These are phyloP conservation scores for Vesta saturnalis DNA, from an alignment of 2,888 invertebrate species.

Conservation along the genomic window DNA sequence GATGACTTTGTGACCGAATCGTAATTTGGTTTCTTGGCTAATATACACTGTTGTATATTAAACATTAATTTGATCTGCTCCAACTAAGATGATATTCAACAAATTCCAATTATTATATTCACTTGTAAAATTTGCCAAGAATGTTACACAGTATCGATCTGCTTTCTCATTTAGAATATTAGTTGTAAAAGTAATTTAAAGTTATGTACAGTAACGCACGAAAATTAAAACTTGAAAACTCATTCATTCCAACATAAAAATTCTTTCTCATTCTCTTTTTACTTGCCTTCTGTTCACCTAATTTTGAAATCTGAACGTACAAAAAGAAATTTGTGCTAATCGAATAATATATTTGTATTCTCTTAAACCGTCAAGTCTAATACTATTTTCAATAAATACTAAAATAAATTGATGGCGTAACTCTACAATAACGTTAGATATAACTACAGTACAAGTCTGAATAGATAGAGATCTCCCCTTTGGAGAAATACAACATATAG, in stretches of 20 bases:
- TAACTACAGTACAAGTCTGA: neutral
- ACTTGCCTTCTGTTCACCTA: too few species aligned
- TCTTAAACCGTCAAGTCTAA: neutral
- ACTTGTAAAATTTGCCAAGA: too few species aligned
- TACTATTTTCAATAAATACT: neutral
- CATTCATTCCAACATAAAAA: too few species aligned
- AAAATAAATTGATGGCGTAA: neutral
- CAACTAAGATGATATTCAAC: too few species aligned
- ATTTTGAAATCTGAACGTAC: too few species aligned
- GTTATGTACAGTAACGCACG: too few species aligned
- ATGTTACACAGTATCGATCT: too few species aligned
- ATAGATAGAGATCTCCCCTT: neutral
- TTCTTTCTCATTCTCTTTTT: too few species aligned
- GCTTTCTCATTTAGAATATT: neutral
- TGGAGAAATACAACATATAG: neutral
- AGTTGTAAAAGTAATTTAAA: neutral
- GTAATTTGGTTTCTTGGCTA: slow-evolving; percentile 10
- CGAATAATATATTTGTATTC: too few species aligned
- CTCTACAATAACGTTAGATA: neutral
- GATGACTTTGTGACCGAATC: slow-evolving; percentile 22
- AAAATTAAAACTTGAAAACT: too few species aligned
- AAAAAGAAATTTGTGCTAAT: too few species aligned
- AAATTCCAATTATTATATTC: too few species aligned
- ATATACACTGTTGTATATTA: neutral
- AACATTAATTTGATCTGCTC: neutral